Base-by-base conservation (phyloP, 1,140 invertebrate genomes). In the Proales similis region DNA sequence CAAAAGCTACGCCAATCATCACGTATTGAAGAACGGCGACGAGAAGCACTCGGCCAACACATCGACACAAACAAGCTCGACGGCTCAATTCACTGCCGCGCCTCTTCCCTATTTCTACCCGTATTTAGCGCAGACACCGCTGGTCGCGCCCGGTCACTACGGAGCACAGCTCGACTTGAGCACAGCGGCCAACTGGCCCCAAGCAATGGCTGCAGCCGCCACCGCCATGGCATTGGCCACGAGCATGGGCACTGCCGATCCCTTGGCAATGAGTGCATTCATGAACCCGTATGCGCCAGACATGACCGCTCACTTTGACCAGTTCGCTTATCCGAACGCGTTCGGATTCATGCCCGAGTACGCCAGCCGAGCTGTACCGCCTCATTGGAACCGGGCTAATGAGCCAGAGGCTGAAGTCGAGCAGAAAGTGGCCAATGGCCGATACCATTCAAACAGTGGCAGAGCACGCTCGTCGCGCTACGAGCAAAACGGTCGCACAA, bases 281-380 rank as follows among this genome's bases (percentile, higher is more conserved):
- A 57, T 57, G 3, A 42, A 39, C 9, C 26, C 51, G 9, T 57
- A 24, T 26, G 17, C 36, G 12, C 19, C 51, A 4, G 19, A 36
- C 4, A 42, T 42, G 12, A 42, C 45, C 17, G 11, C 33, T 11
- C 30, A 36, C 45, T 57, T 29, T 43, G 51, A 57, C 30, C 51
- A 57, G 32, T 57, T 57, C 27, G 45, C 14, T 57, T 57, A 42
- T 57, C 36, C 33, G 6, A 42, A 57, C 32, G 36, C 51, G 7
- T 42, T 27, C 39, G 36, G 36, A 9, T 57, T 42, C n/a, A 39
- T 36, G 19, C 45, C 24, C 45, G 36, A 42, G 17, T 57, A 42
- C 17, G 36, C 36, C 9, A 57, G 45, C 30, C 48, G 33, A n/a
- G n/a, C n/a, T n/a, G n/a, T n/a, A n/a, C n/a, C n/a, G n/a, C n/a